Percentiles rank a stretch among this genome's conserved stretches.
phyloP scores from a whole-genome alignment of 2,888 invertebrate genomes.

The Eristalinus sepulchralis region DNA sequence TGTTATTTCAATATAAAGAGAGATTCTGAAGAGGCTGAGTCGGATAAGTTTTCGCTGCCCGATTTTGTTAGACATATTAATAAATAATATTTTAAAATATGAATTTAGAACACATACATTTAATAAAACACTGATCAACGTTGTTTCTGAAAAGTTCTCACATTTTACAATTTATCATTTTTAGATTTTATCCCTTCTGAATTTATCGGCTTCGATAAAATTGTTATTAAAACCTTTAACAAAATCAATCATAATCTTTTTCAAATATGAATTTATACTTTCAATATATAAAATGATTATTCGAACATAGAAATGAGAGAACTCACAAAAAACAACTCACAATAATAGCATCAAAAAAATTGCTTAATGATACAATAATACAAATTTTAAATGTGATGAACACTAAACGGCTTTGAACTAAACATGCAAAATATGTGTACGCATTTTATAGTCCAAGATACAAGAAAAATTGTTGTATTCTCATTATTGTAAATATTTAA shows the following conservation, averaged over 20 bases:
- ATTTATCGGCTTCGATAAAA: not conserved
- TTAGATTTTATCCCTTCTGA: not conserved
- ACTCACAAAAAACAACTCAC: conserved; percentile 18
- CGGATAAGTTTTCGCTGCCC: not conserved
- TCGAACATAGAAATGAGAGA: not conserved
- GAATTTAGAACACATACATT: not conserved
- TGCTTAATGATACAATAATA: conserved; percentile 68
- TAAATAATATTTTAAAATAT: not conserved
- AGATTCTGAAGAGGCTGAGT: not conserved
- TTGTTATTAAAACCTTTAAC: not conserved
- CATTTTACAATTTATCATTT: not conserved
- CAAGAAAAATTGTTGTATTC: conserved; percentile 42
- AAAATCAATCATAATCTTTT: not conserved
- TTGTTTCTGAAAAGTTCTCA: not conserved
- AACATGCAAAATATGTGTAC: conserved; percentile 50
- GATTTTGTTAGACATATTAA: not conserved
- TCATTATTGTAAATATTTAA: conserved; percentile 62
- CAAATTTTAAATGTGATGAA: conserved; percentile 67
- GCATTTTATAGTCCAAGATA: conserved; percentile 59
- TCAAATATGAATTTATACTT: not conserved
- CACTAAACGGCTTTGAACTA: conserved; percentile 60
- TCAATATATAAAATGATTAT: not conserved
- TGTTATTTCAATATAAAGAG: not conserved
- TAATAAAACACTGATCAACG: not conserved
- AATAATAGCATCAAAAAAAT: conserved; percentile 36